Base-by-base conservation (phyloP, 92 coral and sea anemone species). In the Umimayanthus kanabou region DNA sequence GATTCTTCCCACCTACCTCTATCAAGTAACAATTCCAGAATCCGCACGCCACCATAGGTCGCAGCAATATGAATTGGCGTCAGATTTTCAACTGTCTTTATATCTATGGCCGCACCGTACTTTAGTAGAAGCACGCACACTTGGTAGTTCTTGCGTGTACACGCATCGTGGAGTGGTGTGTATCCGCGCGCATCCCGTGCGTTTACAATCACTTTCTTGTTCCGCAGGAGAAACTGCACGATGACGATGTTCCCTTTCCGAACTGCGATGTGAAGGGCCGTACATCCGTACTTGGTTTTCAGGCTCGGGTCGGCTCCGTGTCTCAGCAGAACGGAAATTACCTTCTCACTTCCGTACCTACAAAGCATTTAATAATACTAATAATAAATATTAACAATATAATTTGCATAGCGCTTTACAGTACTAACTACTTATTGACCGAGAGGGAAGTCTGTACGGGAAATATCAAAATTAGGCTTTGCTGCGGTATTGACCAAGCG, bases 151-250 rank as follows among this genome's bases (percentile, higher is more conserved):
- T 70, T 70, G 73, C 40, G 78, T 13, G 39, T 2, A 70, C 87
- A 83, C 14, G 87, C 87, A 73, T 83, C 61, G 40, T 83, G 77
- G 25, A 83, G 87, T 3, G 87, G 77, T 9, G 87, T 83, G n/a
- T 14, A 6, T 45, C 87, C 87, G 18, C 87, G 78, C 47, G 40
- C 65, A 45, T 83, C 61, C 77, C 65, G 77, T 66, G 87, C 78
- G 43, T 83, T 45, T 49, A 83, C 77, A 10, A 25, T 43, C 11
- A 29, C 77, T 4, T 45, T 67, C 77, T 83, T 83, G 77, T 28
- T 83, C 20, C 42, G 77, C 64, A 83, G 78, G 2, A 83, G 87
- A 83, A 45, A 43, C 33, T 83, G 61, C 9, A 70, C 67, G 64
- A 69, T 47, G 22, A 6, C 22, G 14, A 70, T 26, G 23, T 67